These are phyloP conservation scores for Aurelia coerulea DNA, from an alignment of 30 jellyfish, hydroid and myxozoan species.

Conservation along the genomic window DNA sequence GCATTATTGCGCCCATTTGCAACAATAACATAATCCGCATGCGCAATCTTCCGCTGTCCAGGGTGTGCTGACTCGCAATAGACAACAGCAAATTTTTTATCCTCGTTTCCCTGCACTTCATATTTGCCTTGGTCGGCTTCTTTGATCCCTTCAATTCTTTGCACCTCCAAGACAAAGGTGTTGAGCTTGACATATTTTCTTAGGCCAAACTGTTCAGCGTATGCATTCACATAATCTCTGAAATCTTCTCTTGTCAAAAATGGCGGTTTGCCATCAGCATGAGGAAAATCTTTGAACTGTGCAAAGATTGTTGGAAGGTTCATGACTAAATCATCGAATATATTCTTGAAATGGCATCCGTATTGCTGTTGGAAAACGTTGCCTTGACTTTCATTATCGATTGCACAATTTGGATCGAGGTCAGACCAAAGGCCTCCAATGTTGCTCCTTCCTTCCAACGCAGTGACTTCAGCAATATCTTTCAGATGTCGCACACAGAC, in stretches of 20 bases:
- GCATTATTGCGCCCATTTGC: slow-evolving; percentile 50
- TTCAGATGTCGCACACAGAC: slow-evolving; percentile 27
- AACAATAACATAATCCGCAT: slow-evolving; percentile 47
- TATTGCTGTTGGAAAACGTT: slow-evolving; percentile 24
- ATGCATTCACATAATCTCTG: slow-evolving; percentile 15
- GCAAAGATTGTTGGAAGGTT: slow-evolving; percentile 23
- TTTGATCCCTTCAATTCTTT: not conserved
- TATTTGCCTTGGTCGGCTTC: not conserved
- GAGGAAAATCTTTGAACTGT: slow-evolving; percentile 48
- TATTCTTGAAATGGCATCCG: slow-evolving; percentile 28
- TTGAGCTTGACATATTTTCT: slow-evolving; percentile 4
- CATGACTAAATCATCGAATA: slow-evolving; percentile 28
- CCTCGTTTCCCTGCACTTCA: not conserved
- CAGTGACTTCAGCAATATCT: slow-evolving; percentile 30
- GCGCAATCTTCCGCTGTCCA: not conserved
- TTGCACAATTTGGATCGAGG: not conserved
- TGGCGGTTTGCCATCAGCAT: slow-evolving; percentile 11
- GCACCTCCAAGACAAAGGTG: slow-evolving; percentile 42
- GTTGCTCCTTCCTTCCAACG: slow-evolving; percentile 17
- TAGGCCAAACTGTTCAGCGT: slow-evolving; percentile 10
- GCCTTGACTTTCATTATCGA: slow-evolving; percentile 21
- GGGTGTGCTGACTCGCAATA: not conserved
- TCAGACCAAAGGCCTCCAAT: slow-evolving; percentile 53
- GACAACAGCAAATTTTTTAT: not conserved
- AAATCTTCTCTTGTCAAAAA: slow-evolving; percentile 34